Conservation (phyloP, 2,888 invertebrate genomes). For the Spatulosminthurus flaviceps region DNA sequence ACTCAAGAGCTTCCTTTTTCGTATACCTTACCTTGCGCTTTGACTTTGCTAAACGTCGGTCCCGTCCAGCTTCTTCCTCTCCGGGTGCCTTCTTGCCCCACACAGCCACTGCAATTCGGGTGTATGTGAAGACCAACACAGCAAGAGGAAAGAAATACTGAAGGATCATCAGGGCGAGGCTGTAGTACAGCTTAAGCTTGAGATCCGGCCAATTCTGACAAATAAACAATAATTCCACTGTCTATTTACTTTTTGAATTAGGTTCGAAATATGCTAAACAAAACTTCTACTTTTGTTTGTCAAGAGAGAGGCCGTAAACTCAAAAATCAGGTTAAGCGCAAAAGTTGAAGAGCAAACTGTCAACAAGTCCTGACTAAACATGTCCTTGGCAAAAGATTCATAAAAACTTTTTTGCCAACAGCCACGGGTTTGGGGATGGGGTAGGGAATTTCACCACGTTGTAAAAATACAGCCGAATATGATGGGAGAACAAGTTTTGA, state of each 20-base stretch:
- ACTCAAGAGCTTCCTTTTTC: too few species aligned
- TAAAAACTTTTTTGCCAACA: too few species aligned
- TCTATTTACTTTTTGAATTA: background rate
- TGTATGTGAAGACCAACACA: constrained; percentile 86
- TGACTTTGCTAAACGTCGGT: constrained; percentile 83
- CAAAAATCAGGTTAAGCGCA: too few species aligned
- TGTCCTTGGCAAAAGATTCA: too few species aligned
- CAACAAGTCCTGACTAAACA: too few species aligned
- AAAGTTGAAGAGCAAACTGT: too few species aligned
- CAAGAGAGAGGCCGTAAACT: too few species aligned
- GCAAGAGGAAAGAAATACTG: constrained; percentile 85
- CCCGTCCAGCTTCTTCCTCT: constrained; percentile 84
- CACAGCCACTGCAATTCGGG: constrained; percentile 85
- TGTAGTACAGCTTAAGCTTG: constrained; percentile 75
- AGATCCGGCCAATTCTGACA: background rate
- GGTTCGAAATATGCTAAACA: background rate
- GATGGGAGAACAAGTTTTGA: too few species aligned
- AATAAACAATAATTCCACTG: background rate
- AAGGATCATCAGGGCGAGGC: constrained; percentile 78
- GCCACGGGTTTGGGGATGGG: too few species aligned
- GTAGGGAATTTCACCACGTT: too few species aligned
- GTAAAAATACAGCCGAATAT: too few species aligned
- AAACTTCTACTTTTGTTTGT: too few species aligned
- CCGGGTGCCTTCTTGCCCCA: constrained; percentile 89
- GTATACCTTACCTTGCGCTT: constrained; percentile 83